Conservation (phyloP, 2,113 vertebrate species). For the Cyphotilapia sp. region DNA sequence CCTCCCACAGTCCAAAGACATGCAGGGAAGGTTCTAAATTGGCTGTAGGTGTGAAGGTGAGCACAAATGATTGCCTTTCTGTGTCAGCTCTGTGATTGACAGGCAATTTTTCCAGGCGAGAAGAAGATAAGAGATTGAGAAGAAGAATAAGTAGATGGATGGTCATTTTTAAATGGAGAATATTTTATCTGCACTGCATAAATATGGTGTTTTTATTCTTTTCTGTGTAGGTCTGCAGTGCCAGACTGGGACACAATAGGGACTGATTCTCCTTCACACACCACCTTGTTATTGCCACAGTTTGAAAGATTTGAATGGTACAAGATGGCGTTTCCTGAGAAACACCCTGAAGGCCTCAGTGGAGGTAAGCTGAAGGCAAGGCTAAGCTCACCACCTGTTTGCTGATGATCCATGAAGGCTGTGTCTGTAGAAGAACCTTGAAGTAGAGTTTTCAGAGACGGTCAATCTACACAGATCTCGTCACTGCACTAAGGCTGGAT, state of each 20-base stretch:
- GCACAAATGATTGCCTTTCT: not conserved
- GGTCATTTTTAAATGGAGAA: not conserved
- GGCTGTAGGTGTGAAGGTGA: not conserved
- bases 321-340: not conserved
- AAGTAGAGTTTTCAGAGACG: not conserved
- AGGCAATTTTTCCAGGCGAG: not conserved
- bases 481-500: not conserved
- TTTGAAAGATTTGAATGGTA: not conserved
- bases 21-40: not conserved
- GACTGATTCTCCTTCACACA: not conserved
- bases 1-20: not conserved
- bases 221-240: not conserved
- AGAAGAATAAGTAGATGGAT: not conserved
- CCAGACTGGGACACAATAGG: not conserved
- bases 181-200: not conserved
- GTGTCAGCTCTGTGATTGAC: not conserved
- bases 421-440: not conserved
- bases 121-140: not conserved
- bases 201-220: not conserved
- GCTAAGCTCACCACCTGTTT: not conserved
- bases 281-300: not conserved
- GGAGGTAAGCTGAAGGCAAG: not conserved
- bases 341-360: not conserved
- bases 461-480: rapidly evolving
- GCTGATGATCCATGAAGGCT: not conserved